Conservation (phyloP, 92 coral and sea anemone genomes). For the Palythoa caribaeorum region DNA sequence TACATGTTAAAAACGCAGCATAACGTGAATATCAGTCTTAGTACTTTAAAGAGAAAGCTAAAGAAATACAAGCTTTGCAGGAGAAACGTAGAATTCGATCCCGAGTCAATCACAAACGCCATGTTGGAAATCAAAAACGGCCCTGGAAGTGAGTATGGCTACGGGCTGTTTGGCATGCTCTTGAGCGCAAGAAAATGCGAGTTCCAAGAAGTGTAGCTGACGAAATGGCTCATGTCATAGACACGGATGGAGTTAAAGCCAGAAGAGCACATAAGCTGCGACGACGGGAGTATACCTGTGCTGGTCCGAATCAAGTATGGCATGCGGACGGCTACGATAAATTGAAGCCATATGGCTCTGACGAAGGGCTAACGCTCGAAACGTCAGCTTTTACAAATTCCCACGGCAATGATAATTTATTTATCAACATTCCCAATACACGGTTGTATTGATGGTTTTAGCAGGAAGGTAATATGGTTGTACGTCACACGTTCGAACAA, state of each 20-base stretch:
- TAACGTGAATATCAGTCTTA: conserved; percentile 43
- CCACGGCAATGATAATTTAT: too few species aligned
- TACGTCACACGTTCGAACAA: conserved; percentile 9
- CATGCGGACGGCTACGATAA: conserved; percentile 25
- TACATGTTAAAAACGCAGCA: conserved; percentile 15
- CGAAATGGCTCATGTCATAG: conserved; percentile 37
- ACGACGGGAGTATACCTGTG: conserved; percentile 13
- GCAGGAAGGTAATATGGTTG: conserved; percentile 6
- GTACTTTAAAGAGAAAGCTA: conserved; percentile 53
- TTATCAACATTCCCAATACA: conserved; percentile 1
- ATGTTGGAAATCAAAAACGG: conserved; percentile 43
- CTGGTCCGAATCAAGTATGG: conserved; percentile 46
- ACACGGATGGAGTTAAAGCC: conserved; percentile 48
- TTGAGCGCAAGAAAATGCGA: conserved; percentile 15
- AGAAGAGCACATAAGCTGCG: conserved; percentile 47
- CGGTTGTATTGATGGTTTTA: not conserved
- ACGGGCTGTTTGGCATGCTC: conserved; percentile 56
- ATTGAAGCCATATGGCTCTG: not conserved
- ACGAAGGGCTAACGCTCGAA: too few species aligned
- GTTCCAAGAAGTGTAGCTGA: conserved; percentile 45
- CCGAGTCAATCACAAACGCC: not conserved
- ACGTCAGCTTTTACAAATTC: too few species aligned
- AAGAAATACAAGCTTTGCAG: conserved; percentile 45
- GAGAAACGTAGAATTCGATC: conserved; percentile 48
- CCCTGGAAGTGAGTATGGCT: conserved; percentile 55